phyloP scores from a whole-genome alignment of 2,888 invertebrate genomes.

The Pseudococcus jackbeardsleyi region DNA sequence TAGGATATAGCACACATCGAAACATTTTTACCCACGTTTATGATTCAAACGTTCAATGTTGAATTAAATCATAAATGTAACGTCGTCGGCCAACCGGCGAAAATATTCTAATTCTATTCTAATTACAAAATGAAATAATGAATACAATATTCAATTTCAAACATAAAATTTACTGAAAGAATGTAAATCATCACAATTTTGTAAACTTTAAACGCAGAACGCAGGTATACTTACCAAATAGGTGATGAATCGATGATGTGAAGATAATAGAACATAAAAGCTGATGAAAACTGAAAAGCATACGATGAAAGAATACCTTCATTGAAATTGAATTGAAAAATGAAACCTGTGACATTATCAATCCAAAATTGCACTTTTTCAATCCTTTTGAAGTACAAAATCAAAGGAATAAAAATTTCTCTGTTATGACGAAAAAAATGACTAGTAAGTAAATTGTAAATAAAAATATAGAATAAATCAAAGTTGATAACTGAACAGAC shows the following conservation, averaged over 20 bases:
- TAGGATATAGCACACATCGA: too few species aligned
- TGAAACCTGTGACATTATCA: neutral
- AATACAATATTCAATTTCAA: neutral
- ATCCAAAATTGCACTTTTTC: neutral
- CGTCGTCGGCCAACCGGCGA: neutral
- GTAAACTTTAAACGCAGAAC: neutral
- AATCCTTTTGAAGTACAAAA: neutral
- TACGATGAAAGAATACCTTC: neutral
- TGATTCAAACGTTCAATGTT: too few species aligned
- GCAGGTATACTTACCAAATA: neutral
- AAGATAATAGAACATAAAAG: neutral
- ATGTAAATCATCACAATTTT: conserved; percentile 8
- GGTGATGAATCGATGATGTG: neutral
- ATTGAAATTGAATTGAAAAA: neutral
- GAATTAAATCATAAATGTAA: too few species aligned
- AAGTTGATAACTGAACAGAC: neutral
- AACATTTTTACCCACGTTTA: too few species aligned
- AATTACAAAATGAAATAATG: neutral
- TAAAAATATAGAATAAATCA: neutral
- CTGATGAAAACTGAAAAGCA: neutral
- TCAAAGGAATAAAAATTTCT: neutral
- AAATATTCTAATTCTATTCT: neutral
- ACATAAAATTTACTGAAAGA: conserved; percentile 13
- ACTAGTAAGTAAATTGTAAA: conserved; percentile 1
- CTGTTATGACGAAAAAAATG: neutral